These are phyloP conservation scores for Syrrhaptes paradoxus DNA, from an alignment of 2,113 vertebrate genomes.

Conservation along the genomic window DNA sequence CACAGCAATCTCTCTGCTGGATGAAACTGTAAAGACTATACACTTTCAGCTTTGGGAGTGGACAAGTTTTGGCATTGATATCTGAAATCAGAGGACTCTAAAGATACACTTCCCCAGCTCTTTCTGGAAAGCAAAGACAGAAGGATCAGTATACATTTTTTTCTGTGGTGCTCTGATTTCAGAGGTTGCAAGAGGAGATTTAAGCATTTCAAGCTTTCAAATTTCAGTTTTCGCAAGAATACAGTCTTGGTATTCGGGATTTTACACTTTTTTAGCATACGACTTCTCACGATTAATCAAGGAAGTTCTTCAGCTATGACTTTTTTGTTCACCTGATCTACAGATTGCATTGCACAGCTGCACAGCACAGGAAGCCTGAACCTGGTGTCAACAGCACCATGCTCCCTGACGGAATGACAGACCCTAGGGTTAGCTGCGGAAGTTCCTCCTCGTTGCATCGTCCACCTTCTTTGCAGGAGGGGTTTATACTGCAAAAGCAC, in stretches of 20 bases:
- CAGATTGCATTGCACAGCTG: not conserved
- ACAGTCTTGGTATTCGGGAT: not conserved
- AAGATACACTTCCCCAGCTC: not conserved
- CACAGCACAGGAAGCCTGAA: not conserved
- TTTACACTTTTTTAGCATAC: not conserved
- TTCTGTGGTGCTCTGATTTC: not conserved
- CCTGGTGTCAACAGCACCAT: not conserved
- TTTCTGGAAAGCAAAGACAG: not conserved
- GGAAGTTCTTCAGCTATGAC: not conserved
- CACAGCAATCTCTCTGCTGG: not conserved
- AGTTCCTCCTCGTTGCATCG: not conserved
- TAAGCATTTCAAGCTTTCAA: not conserved
- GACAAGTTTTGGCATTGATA: not conserved
- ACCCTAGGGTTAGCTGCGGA: not conserved
- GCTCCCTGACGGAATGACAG: not conserved
- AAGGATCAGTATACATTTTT: not conserved
- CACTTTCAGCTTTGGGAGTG: not conserved
- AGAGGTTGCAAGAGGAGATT: not conserved
- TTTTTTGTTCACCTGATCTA: not conserved
- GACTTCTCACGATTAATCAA: not conserved
- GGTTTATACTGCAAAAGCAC: not conserved
- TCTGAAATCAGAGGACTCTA: not conserved
- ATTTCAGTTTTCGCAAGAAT: not conserved
- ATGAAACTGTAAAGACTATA: not conserved
- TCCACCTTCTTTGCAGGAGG: not conserved